Evolutionary conservation across 2,888 invertebrate genomes (phyloP), one percentile per base, ranked within the genome.

Genomic region (Spatulosminthurus flaviceps): DNA sequence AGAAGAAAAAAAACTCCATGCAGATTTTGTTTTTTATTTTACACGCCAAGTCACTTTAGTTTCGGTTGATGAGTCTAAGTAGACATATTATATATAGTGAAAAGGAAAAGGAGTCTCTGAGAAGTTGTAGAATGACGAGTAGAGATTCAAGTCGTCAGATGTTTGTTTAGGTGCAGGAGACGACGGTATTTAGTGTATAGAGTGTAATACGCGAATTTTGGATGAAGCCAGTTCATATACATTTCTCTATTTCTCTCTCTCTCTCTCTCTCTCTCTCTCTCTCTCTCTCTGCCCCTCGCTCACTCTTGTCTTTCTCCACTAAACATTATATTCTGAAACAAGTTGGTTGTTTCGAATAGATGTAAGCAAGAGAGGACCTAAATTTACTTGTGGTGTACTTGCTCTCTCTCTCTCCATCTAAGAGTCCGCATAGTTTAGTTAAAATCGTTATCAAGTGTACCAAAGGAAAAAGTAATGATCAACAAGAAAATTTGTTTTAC

Each of bases 81-180:
- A 70, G 70, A 70, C 70, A 70, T 28, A 70, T 41, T 70, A 34
- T 70, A 21, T 51, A 51, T 34, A 19, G 29, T 16, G 41, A 41
- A 21, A 2, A n/a, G n/a, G n/a, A n/a, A 11, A 19, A 70, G 41
- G 70, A 72, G 72, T 41, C 72, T 34, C n/a, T n/a, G n/a, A n/a
- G 66, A 66, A 72, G 41, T 13, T 24, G n/a, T 51, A 24, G 51
- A 51, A 72, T 72, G 43, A 51, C 72, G 43, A 51, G 51, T 26
- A n/a, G 51, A 51, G 51, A 72, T 72, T 26, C 2, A 28, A 72
- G 51, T 72, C 43, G 26, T 51, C 42, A 72, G 51, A 42, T 72
- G 72, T 72, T 72, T 72, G 72, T 72, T 72, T 72, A 72, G 70
- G 70, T 70, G 70, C 70, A 70, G 41, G n/a, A 51, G 51, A 2